Percentiles rank a stretch among this genome's conserved stretches.
Conservation (phyloP, 2,113 vertebrate species). For the Psittacula cyanocephala region DNA sequence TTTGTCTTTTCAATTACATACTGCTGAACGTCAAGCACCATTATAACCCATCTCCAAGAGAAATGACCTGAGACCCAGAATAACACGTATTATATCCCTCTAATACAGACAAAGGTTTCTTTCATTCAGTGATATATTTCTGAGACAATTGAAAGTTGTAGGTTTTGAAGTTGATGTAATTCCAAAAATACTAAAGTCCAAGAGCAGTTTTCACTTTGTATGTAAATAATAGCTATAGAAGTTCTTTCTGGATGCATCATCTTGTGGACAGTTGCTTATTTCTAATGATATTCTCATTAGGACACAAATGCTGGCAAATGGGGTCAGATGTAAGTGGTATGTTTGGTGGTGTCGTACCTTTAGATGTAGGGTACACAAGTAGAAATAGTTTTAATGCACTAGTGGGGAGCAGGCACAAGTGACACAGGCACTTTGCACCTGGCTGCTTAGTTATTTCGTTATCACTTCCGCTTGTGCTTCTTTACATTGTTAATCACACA, state of each 20-base stretch:
- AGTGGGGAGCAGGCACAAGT: not conserved
- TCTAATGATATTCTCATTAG: not conserved
- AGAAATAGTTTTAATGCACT: not conserved
- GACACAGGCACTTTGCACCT: not conserved
- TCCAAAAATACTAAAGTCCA: not conserved
- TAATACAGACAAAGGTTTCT: not conserved
- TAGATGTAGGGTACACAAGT: no score
- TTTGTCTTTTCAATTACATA: conserved; percentile 23
- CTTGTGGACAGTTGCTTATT: not conserved
- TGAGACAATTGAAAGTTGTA: not conserved
- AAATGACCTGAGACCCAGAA: conserved; percentile 54
- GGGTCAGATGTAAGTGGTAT: not conserved
- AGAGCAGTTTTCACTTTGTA: not conserved
- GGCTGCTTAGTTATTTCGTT: not conserved
- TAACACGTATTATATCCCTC: not conserved
- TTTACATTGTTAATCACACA: not conserved
- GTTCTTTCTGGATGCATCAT: not conserved
- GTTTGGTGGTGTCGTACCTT: not conserved
- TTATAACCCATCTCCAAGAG: not conserved
- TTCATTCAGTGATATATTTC: not conserved
- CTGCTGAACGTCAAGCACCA: conserved; percentile 10
- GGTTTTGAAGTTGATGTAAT: not conserved
- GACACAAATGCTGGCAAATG: not conserved
- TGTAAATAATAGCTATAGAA: not conserved
- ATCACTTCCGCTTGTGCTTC: not conserved